Evolutionary conservation across 23 tunicate genomes (phyloP), one percentile per base, ranked within the genome.

Genomic region (Diplosoma virens): DNA sequence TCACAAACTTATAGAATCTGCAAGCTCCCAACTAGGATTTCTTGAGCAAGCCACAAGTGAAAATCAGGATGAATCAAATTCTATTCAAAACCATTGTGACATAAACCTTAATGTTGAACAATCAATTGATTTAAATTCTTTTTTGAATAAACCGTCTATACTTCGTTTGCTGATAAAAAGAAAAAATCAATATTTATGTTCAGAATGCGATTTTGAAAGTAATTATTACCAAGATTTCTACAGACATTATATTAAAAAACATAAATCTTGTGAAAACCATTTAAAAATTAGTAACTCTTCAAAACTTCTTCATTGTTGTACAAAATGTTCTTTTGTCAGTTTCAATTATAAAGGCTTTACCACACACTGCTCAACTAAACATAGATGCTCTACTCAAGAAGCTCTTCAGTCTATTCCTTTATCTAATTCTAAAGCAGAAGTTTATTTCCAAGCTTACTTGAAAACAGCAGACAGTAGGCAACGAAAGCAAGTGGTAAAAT

Each of bases 191-290:
- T 78, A 14, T 37, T 48, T 30, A 27, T 78, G 83, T 65, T 34
- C 73, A 1, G 83, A 78, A 28, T 78, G 83, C 56, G n/a, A 5
- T 2, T 78, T 78, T 64, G n/a, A 78, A 47, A 78, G 74, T 25
- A 25, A 6, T 28, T 18, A 16, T 5, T 64, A 78, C 74, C 46
- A 78, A 47, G 3, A 1, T 1, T 78, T 78, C 48, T 16, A 65
- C 22, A 64, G 31, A 18, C 83, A 78, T 47, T 78, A 55, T 32
- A 1, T n/a, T 6, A 30, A 46, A 46, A 1, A 14, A 1, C 83
- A 78, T 63, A 23, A 17, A 30, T 7, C 25, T 7, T 18, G 3
- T 2, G 27, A 67, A 7, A 67, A 34, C 20, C 14, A 3, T 34
- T 25, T 6, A 36, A 32, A 23, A 3, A 7, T 41, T n/a, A 21